phyloP scores from a whole-genome alignment of 2,888 invertebrate genomes.

The Patella depressa region DNA sequence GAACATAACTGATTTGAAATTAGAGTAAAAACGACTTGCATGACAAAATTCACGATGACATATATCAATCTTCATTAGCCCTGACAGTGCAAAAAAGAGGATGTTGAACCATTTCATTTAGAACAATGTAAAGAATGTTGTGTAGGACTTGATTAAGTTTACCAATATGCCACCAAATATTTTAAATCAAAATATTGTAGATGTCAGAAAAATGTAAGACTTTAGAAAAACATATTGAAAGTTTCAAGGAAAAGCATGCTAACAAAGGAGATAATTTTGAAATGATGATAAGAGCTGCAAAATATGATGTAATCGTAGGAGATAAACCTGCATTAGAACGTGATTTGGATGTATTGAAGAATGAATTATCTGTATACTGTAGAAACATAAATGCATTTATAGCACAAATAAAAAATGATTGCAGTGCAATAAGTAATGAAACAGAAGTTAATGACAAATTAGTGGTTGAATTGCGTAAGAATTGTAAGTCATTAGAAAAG shows the following conservation, averaged over 20 bases:
- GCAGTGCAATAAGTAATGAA: background rate
- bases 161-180: background rate
- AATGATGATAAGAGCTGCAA: background rate
- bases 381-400: background rate
- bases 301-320: background rate
- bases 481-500: background rate
- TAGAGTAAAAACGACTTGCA: no score
- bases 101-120: no score
- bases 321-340: background rate
- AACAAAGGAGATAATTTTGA: background rate
- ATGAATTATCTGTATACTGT: background rate
- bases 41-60: no score
- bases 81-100: no score
- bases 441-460: background rate
- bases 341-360: background rate
- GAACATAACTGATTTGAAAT: no score
- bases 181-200: background rate
- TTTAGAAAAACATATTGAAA: background rate
- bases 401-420: background rate
- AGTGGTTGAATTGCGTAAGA: background rate
- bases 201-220: background rate
- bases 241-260: background rate
- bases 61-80: no score
- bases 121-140: no score
- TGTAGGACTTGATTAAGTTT: no score